phyloP scores from a whole-genome alignment of 2,888 invertebrate species.

The Acanthoscelides obtectus region DNA sequence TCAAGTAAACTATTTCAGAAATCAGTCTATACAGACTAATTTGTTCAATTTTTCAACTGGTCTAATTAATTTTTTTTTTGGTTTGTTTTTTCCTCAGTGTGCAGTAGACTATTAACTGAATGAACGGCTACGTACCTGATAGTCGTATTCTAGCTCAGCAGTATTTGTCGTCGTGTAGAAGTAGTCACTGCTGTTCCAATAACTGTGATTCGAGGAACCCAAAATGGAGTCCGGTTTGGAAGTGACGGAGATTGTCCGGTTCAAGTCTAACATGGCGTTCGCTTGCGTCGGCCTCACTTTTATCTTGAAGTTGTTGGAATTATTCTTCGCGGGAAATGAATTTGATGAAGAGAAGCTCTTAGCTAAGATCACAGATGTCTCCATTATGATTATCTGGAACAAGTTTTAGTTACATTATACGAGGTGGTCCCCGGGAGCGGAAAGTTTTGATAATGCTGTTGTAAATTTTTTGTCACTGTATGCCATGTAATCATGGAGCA shows the following conservation, averaged over 20 bases:
- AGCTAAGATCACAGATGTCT: slow-evolving; percentile 49
- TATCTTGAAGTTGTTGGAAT: slow-evolving; percentile 24
- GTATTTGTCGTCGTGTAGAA: slow-evolving; percentile 46
- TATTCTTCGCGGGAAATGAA: slow-evolving; percentile 33
- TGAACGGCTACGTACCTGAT: slow-evolving; percentile 8
- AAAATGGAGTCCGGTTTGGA: slow-evolving; percentile 21
- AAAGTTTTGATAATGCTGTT: too few species aligned
- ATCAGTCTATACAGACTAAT: too few species aligned
- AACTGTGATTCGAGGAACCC: slow-evolving; percentile 25
- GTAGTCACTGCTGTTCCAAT: slow-evolving; percentile 32
- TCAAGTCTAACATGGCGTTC: slow-evolving; percentile 27
- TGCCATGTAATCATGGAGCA: too few species aligned
- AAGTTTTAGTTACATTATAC: neutral
- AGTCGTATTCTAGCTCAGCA: slow-evolving; percentile 43
- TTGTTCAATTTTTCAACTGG: too few species aligned
- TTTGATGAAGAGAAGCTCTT: slow-evolving; percentile 42
- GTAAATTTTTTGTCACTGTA: too few species aligned
- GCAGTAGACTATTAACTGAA: neutral
- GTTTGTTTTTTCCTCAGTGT: too few species aligned
- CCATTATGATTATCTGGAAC: slow-evolving; percentile 41
- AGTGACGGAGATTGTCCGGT: slow-evolving; percentile 21
- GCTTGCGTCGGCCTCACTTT: slow-evolving; percentile 24
- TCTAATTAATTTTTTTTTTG: too few species aligned
- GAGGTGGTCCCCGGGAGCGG: too few species aligned
- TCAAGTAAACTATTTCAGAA: too few species aligned